Evolutionary conservation across 1,140 invertebrate genomes (phyloP).

Genomic region (Sycophila sp.): DNA sequence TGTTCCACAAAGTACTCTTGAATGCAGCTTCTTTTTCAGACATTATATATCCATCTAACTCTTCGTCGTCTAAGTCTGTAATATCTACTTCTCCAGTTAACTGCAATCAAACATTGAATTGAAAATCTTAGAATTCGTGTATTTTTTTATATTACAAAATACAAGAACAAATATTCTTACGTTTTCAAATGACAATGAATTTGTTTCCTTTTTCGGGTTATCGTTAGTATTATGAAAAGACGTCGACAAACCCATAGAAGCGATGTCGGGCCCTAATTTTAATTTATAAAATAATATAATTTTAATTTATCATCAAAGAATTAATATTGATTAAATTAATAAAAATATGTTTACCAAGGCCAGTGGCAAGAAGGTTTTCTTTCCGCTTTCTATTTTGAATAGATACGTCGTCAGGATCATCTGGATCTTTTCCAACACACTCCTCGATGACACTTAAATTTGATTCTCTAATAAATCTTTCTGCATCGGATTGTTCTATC

Average conservation of each 20-base stretch:
- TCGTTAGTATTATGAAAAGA: conserved; percentile 42
- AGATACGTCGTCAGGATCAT: conserved; percentile 38
- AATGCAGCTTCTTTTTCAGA: conserved; percentile 79
- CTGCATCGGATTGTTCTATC: conserved; percentile 62
- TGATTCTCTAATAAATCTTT: conserved; percentile 70
- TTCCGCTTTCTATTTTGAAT: conserved; percentile 5
- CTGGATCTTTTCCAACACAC: conserved; percentile 54
- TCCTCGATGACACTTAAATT: conserved; percentile 68
- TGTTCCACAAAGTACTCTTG: conserved; percentile 87
- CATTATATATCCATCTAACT: conserved; percentile 90
- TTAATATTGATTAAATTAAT: not conserved
- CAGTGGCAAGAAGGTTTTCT: conserved; percentile 40
- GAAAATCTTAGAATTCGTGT: not conserved
- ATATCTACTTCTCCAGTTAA: conserved; percentile 77
- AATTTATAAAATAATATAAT: conserved; percentile 29
- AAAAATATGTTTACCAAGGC: conserved; percentile 45
- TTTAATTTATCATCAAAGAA: not conserved
- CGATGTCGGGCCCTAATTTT: conserved; percentile 60
- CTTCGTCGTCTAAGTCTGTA: conserved; percentile 86
- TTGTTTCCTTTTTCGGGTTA: conserved; percentile 42
- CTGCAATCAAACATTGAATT: conserved; percentile 36
- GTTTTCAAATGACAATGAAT: conserved; percentile 48
- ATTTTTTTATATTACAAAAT: no score
- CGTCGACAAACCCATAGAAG: conserved; percentile 58
- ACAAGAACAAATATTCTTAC: conserved; percentile 40